Evolutionary conservation across 2,888 invertebrate species (phyloP).

Genomic region (Macaria liturata): DNA sequence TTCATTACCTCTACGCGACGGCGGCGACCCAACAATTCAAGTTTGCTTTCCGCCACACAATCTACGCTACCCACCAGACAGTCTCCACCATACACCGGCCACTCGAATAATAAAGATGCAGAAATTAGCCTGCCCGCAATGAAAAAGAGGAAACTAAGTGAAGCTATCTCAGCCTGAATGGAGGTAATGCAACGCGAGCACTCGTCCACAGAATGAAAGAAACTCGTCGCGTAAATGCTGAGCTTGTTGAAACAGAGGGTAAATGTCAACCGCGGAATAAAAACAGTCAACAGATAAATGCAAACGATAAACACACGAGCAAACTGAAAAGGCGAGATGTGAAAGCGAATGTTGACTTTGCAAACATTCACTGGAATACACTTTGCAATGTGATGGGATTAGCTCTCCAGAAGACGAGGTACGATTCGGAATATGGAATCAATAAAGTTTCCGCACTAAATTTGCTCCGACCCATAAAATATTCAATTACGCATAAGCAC

Average conservation of each 20-base stretch:
- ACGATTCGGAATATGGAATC: constrained; percentile 54
- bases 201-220: constrained; percentile 78
- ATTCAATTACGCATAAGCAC: constrained; percentile 83
- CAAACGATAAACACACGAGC: constrained; percentile 78
- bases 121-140: constrained; percentile 78
- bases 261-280: constrained; percentile 81
- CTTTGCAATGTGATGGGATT: constrained; percentile 40
- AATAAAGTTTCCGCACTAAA: constrained; percentile 72
- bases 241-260: constrained; percentile 79
- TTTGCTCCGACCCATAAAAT: constrained; percentile 77
- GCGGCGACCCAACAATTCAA: constrained; percentile 78
- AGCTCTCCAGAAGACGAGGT: constrained; percentile 38
- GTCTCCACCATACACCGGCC: constrained; percentile 71
- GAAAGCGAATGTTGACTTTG: constrained; percentile 64
- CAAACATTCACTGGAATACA: constrained; percentile 45
- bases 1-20: constrained; percentile 79
- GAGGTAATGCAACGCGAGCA: constrained; percentile 77
- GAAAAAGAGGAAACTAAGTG: constrained; percentile 81
- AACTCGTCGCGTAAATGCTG: constrained; percentile 68
- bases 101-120: constrained; percentile 83
- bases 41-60: constrained; percentile 82
- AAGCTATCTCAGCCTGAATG: constrained; percentile 80
- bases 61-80: constrained; percentile 76
- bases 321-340: constrained; percentile 70
- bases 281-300: constrained; percentile 84